Conservation (phyloP, 2,113 vertebrate genomes). For the Lycocorax pyrrhopterus region DNA sequence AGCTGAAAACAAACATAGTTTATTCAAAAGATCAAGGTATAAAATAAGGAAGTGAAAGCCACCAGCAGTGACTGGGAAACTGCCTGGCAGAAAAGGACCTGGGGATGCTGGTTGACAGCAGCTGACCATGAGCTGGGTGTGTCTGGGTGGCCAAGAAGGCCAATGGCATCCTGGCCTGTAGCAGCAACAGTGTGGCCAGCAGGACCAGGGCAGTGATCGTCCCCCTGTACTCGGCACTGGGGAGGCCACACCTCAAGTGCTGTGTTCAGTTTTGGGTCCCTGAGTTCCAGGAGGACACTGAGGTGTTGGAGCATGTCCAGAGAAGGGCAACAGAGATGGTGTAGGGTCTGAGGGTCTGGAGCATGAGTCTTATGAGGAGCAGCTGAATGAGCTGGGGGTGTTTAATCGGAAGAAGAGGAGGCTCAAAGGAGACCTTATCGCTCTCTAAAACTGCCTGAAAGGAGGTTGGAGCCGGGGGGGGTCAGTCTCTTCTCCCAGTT, state of each 20-base stretch:
- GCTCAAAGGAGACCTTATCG: neutral
- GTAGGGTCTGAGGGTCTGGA: neutral
- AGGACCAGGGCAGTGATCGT: neutral
- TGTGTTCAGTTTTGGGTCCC: accelerated
- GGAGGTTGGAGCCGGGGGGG: neutral
- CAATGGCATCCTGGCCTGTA: neutral
- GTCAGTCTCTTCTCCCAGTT: neutral
- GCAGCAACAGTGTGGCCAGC: neutral
- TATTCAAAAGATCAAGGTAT: neutral
- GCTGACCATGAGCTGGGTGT: neutral
- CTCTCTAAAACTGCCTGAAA: neutral
- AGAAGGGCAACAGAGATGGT: accelerated
- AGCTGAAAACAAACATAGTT: neutral
- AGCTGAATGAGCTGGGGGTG: neutral
- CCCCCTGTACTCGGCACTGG: accelerated
- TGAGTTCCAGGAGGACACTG: neutral
- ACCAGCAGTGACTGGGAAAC: neutral
- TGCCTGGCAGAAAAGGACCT: neutral
- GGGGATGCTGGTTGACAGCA: accelerated
- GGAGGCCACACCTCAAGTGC: accelerated
- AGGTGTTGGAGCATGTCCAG: neutral
- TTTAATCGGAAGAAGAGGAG: neutral
- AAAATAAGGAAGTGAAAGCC: neutral
- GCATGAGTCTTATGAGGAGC: neutral
- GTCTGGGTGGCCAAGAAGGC: neutral